A percentile compares a stretch with the other conserved stretches of the same genome.
These are phyloP conservation scores for Synanceia verrucosa DNA, from an alignment of 2,797 vertebrate species.

Conservation along the genomic window DNA sequence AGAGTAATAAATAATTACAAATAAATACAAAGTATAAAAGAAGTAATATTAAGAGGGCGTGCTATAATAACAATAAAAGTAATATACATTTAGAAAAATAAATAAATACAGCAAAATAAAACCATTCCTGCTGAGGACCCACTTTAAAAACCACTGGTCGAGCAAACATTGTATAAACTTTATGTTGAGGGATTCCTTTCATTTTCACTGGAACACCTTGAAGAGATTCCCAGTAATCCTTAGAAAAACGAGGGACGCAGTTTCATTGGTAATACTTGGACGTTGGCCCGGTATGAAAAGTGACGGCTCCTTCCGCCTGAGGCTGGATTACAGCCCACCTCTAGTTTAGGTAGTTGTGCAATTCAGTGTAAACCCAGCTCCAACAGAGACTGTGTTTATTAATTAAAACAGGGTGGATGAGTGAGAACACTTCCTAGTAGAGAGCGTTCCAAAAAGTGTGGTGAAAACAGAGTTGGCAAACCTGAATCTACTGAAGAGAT, in stretches of 20 bases:
- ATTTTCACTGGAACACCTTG: neutral
- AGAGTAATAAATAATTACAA: too few relatives aligned
- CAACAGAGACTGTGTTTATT: neutral
- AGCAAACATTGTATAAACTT: too few relatives aligned
- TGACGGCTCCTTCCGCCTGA: neutral
- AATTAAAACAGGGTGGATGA: neutral
- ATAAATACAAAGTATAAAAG: too few relatives aligned
- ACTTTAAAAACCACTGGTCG: too few relatives aligned
- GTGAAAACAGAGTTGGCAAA: neutral
- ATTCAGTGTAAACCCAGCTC: slow-evolving; percentile 5
- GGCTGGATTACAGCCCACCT: neutral
- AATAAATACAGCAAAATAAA: too few relatives aligned
- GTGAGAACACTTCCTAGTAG: neutral
- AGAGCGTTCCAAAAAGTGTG: neutral
- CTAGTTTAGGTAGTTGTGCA: neutral
- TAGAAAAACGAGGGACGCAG: neutral
- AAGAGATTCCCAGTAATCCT: slow-evolving; percentile 12
- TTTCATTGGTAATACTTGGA: slow-evolving; percentile 13
- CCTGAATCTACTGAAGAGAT: neutral
- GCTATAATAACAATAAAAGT: too few relatives aligned
- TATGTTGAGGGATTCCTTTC: neutral
- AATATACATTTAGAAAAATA: too few relatives aligned
- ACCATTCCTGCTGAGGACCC: too few relatives aligned
- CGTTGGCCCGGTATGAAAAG: neutral
- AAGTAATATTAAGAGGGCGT: too few relatives aligned